These are phyloP conservation scores for Calcarius lapponicus DNA, from an alignment of 2,797 vertebrate genomes.

Conservation along the genomic window DNA sequence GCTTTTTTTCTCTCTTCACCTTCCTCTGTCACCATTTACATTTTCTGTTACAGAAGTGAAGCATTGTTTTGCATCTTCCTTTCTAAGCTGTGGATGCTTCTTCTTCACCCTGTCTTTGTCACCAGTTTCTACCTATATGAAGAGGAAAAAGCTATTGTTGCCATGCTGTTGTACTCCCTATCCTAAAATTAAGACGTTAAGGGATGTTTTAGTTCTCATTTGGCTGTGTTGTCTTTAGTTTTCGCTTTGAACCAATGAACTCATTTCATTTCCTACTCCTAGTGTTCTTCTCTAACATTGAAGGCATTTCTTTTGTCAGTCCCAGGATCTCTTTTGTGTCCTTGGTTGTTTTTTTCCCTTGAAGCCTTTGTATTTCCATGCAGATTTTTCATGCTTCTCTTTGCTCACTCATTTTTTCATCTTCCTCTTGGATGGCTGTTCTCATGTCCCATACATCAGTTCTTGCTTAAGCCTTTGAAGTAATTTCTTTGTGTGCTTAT, in stretches of 20 bases:
- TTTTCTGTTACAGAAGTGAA: background rate
- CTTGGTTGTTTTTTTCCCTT: background rate
- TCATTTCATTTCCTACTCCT: background rate
- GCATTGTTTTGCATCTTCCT: background rate
- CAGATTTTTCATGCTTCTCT: background rate
- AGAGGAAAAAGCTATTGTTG: background rate
- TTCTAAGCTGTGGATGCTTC: background rate
- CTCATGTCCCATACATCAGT: background rate
- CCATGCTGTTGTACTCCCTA: background rate
- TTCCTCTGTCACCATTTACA: background rate
- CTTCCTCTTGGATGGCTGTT: background rate
- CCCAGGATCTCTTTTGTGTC: background rate
- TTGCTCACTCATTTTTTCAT: background rate
- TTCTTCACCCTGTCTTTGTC: background rate
- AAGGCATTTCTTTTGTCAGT: background rate
- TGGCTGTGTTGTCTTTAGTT: background rate
- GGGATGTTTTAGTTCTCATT: background rate
- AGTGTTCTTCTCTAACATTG: background rate
- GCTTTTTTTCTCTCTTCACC: background rate
- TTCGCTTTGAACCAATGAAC: background rate
- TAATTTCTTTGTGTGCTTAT: background rate
- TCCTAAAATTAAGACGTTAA: background rate
- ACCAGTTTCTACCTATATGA: background rate
- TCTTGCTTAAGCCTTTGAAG: background rate
- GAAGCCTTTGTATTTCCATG: background rate